A percentile compares a stretch with the other conserved stretches of the same genome.
Conservation (phyloP, 2,888 invertebrate genomes). For the Lochmaea crataegi region DNA sequence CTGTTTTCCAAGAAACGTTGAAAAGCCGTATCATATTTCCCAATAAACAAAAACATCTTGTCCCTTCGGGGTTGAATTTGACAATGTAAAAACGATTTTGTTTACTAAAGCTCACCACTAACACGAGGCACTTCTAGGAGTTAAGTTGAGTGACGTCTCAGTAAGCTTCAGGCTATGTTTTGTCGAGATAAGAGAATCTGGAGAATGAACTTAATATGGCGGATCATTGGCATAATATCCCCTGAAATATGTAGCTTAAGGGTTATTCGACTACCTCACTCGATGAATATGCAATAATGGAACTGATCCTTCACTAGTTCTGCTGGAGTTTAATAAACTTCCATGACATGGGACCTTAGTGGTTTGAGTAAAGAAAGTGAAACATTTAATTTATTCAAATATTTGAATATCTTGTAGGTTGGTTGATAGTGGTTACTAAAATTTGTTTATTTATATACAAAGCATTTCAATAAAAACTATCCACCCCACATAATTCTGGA, state of each 20-base stretch:
- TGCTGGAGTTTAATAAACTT: too few species aligned
- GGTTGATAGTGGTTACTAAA: too few species aligned
- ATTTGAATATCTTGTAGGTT: too few species aligned
- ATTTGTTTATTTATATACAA: too few species aligned
- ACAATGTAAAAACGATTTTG: background rate
- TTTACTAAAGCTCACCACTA: slow-evolving; percentile 20
- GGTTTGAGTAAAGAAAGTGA: too few species aligned
- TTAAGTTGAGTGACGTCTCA: slow-evolving; percentile 37
- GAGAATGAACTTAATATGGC: background rate
- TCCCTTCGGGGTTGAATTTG: background rate
- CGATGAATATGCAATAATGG: background rate
- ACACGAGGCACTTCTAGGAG: slow-evolving; percentile 28
- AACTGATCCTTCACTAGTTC: background rate
- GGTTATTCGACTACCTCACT: background rate
- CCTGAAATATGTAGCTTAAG: background rate
- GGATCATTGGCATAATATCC: slow-evolving; percentile 7
- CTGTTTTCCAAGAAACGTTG: background rate
- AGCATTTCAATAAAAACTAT: too few species aligned
- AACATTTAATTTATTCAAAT: too few species aligned
- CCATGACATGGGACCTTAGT: background rate
- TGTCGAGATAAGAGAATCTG: slow-evolving; percentile 42
- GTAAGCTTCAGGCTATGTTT: slow-evolving; percentile 47
- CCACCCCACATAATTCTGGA: too few species aligned
- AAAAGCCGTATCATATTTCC: background rate
- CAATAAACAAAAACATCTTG: background rate